Evolutionary conservation across 2,113 vertebrate genomes (phyloP).

Genomic region (Eolophus roseicapilla): DNA sequence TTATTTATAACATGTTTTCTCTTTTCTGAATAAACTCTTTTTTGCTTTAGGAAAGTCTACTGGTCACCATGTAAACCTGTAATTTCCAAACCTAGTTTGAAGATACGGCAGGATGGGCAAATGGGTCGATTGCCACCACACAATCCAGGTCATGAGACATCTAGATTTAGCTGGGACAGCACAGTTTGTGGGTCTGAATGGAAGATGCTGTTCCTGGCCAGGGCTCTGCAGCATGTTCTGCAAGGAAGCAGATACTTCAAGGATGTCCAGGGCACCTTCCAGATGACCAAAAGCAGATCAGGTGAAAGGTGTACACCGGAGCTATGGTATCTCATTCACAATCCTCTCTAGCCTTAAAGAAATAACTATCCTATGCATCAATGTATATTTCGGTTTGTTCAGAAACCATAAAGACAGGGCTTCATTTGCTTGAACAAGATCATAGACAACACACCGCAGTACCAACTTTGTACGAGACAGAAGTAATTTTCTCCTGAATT

Average conservation of each 20-base stretch:
- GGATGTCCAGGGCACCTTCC: neutral
- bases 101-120: neutral
- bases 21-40: neutral
- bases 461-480: neutral
- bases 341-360: neutral
- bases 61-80: neutral
- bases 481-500: neutral
- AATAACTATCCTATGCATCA: neutral
- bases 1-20: neutral
- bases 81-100: neutral
- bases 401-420: neutral
- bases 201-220: neutral
- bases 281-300: neutral
- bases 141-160: fast-evolving
- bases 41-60: neutral
- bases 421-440: neutral
- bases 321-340: neutral
- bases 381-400: neutral
- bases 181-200: neutral
- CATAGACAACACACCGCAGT: neutral
- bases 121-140: neutral
- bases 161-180: neutral
- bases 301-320: neutral
- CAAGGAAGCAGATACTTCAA: neutral
- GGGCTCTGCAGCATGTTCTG: neutral